These are phyloP conservation scores for Leptoclinus maculatus DNA, from an alignment of 2,797 vertebrate genomes.

Conservation along the genomic window DNA sequence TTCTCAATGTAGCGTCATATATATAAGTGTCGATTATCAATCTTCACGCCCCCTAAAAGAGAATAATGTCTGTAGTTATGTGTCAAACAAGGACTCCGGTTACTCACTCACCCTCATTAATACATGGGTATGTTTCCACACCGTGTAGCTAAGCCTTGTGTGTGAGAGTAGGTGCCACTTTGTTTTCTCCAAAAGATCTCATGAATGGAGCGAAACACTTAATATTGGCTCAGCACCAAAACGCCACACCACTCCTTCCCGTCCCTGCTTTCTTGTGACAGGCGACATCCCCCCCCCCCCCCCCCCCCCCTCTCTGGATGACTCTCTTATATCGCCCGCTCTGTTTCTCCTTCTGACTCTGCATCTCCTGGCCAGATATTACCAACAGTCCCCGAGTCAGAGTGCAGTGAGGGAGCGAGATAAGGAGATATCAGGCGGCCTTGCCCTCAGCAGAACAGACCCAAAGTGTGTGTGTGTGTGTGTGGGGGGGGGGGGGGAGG, in stretches of 20 bases:
- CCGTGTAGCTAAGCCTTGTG: neutral
- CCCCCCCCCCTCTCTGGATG: conserved; percentile 6
- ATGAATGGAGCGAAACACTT: neutral
- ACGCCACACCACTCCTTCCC: conserved; percentile 7
- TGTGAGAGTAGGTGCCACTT: neutral
- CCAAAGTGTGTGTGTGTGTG: neutral
- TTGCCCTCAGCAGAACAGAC: conserved; percentile 66
- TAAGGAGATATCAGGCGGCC: conserved; percentile 70
- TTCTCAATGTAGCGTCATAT: neutral
- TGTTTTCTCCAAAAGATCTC: neutral
- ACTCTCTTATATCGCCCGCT: conserved; percentile 30
- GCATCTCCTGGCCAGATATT: conserved; percentile 59
- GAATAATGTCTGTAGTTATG: neutral
- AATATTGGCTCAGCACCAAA: conserved; percentile 20
- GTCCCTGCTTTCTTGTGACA: conserved; percentile 17
- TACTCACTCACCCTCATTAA: neutral
- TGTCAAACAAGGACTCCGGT: neutral
- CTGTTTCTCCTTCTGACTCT: conserved; percentile 57
- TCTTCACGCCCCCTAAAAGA: neutral
- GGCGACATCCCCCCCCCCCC: neutral
- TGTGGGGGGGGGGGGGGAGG: neutral
- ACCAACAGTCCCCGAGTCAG: conserved; percentile 57
- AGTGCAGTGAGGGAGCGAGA: conserved; percentile 58
- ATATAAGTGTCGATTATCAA: too few species aligned
- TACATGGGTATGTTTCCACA: neutral